Evolutionary conservation across 1,140 invertebrate species (phyloP).

Genomic region (Hetaerina americana): DNA sequence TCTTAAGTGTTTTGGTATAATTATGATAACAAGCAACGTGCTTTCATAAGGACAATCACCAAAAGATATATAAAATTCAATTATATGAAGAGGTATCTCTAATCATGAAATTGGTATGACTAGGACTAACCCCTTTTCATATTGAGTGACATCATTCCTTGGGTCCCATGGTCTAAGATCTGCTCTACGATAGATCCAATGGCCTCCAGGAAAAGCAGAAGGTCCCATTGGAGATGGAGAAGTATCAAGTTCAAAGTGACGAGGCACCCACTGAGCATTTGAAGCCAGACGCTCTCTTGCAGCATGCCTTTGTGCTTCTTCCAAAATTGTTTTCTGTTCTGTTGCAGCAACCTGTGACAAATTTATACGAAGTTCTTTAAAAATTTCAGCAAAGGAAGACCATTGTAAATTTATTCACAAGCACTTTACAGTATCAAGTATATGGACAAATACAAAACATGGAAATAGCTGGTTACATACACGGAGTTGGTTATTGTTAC

Average conservation of each 20-base stretch:
- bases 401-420: neutral
- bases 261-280: constrained; percentile 49
- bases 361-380: too few species aligned
- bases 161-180: constrained; percentile 69
- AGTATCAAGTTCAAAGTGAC: constrained; percentile 52
- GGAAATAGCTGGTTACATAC: neutral
- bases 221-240: constrained; percentile 2
- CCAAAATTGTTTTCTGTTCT: constrained; percentile 75
- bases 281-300: constrained; percentile 49
- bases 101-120: too few species aligned
- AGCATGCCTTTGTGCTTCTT: constrained; percentile 66
- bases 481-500: constrained; percentile 18
- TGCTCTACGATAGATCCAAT: constrained; percentile 66
- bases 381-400: neutral
- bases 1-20: too few species aligned
- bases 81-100: too few species aligned
- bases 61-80: too few species aligned
- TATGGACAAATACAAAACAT: neutral
- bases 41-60: too few species aligned
- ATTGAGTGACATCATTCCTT: constrained; percentile 67
- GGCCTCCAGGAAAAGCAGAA: constrained; percentile 43
- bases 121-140: constrained; percentile 61
- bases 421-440: neutral
- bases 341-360: constrained; percentile 60
- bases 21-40: too few species aligned